These are phyloP conservation scores for Dromius quadrimaculatus DNA, from an alignment of 2,888 invertebrate species.

Conservation along the genomic window DNA sequence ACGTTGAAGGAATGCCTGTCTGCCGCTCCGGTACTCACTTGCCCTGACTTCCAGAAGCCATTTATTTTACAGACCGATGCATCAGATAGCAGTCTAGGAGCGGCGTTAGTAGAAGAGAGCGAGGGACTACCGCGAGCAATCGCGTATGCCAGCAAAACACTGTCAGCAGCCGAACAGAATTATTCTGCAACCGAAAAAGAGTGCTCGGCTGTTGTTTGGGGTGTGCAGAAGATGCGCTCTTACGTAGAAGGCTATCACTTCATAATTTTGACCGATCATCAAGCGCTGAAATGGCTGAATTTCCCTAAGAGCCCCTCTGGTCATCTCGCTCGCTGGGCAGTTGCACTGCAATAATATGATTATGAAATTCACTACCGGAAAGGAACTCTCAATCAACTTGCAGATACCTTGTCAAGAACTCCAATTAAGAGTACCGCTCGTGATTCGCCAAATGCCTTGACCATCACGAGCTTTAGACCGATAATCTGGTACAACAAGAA, in stretches of 20 bases:
- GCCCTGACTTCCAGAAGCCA: conserved; percentile 6
- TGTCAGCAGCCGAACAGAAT: conserved; percentile 2
- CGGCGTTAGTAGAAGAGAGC: not conserved
- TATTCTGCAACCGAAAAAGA: conserved; percentile 47
- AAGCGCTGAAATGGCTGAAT: conserved; percentile 43
- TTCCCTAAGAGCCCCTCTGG: conserved; percentile 47
- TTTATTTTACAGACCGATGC: conserved; percentile 31
- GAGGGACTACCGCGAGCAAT: not conserved
- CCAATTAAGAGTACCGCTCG: not conserved
- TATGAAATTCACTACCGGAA: conserved; percentile 50
- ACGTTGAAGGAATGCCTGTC: not conserved
- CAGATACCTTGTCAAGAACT: conserved; percentile 43
- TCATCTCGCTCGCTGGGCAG: conserved; percentile 53
- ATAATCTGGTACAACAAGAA: not conserved
- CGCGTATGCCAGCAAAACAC: not conserved
- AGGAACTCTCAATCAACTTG: conserved; percentile 46
- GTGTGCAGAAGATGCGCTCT: conserved; percentile 40
- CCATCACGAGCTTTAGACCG: not conserved
- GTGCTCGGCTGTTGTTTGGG: conserved; percentile 48
- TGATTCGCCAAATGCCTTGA: not conserved
- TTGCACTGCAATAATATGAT: conserved; percentile 52
- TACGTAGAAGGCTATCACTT: conserved; percentile 53
- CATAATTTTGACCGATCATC: conserved; percentile 53
- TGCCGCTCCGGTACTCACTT: conserved; percentile 9
- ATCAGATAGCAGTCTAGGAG: not conserved